Percentiles rank a stretch among this genome's conserved stretches.
These are phyloP conservation scores for Microtus pennsylvanicus DNA, from an alignment of 2,113 vertebrate genomes.

Conservation along the genomic window DNA sequence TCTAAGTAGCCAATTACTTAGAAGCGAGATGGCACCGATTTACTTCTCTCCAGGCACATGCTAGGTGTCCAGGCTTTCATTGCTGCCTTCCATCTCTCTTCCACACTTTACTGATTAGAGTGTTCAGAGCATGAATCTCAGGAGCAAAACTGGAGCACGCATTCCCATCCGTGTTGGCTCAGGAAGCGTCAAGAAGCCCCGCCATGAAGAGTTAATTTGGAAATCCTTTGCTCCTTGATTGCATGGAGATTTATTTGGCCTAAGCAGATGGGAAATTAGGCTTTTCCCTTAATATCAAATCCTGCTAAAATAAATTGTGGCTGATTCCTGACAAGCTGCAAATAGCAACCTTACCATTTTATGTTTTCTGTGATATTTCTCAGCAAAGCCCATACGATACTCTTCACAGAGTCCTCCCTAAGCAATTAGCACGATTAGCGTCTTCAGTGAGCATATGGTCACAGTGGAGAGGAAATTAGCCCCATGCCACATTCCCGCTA, in stretches of 20 bases:
- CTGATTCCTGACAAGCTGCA: conserved; percentile 64
- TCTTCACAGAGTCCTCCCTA: conserved; percentile 33
- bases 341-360: conserved; percentile 46
- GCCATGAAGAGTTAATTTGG: conserved; percentile 69
- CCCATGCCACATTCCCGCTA: conserved; percentile 67
- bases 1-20: conserved; percentile 46
- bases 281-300: conserved; percentile 49
- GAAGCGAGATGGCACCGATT: conserved; percentile 52
- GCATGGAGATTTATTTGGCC: conserved; percentile 55
- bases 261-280: background rate
- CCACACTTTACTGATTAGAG: background rate
- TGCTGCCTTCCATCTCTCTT: conserved; percentile 14
- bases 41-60: background rate
- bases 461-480: conserved; percentile 78
- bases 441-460: conserved; percentile 76
- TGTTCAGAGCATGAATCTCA: background rate
- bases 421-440: conserved; percentile 73
- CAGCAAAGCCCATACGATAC: conserved; percentile 12
- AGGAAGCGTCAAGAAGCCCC: conserved; percentile 31
- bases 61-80: background rate
- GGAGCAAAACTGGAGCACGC: background rate
- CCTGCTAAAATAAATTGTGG: conserved; percentile 46
- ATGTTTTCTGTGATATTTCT: conserved; percentile 63
- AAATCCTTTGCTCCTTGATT: conserved; percentile 23
- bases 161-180: conserved; percentile 27